Base-by-base conservation (phyloP, 2,888 invertebrate species). In the Latrodectus elegans region DNA sequence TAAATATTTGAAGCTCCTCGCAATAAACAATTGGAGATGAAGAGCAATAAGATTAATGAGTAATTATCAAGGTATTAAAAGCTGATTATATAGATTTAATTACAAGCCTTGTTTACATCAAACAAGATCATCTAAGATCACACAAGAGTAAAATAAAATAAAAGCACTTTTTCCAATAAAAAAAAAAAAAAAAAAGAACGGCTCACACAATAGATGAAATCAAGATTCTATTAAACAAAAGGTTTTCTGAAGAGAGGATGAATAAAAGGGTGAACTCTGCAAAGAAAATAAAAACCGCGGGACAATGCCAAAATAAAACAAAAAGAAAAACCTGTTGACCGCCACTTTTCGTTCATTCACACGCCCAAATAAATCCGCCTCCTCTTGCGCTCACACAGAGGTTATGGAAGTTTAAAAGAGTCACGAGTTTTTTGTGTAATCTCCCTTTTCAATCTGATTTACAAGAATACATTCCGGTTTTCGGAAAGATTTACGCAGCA, bases 251-350 rank as follows among this genome's bases (percentile, higher is more conserved):
- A 78, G 55, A 49, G 78, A 38, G 26, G 60, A 38, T 22, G 60
- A 51, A 65, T 14, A 49, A 49, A 60, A 71, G 22, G 64, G 55
- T 70, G 80, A 75, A 60, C 64, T 14, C 26, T 22, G 60, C 15
- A 38, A 71, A 71, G 17, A 71, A 55, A 79, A 55, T 68, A 70
- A 71, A 49, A 17, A 71, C 26, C 52, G 38, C 14, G 53, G 22
- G 70, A 71, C 55, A 70, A 26, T 68, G 17, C 17, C 14, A 65
- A 72, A 80, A 80, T 68, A 77, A 77, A 76, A 76, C n/a, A 73
- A 81, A 73, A 38, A 72, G 52, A 83, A 71, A 83, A 82, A 83
- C 76, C 83, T 83, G 83, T 83, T 83, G 83, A 83, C 83, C 76
- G 70, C 83, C 53, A 75, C 67, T 67, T 65, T 52, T 53, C 74